These are phyloP conservation scores for Apaloderma vittatum DNA, from an alignment of 2,113 vertebrate species.

Conservation along the genomic window DNA sequence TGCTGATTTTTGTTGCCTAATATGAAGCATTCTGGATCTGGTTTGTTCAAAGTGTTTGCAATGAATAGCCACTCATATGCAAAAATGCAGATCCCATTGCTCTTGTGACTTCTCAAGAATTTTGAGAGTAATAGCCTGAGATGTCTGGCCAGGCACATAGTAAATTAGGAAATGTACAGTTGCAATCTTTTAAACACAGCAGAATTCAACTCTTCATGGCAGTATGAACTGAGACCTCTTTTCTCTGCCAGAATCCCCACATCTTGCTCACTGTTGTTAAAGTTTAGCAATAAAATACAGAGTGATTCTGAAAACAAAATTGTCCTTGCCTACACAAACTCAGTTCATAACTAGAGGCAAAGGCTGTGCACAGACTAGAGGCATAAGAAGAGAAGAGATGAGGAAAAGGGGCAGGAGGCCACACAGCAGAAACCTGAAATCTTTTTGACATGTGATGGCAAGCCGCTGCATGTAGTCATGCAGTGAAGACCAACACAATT, in stretches of 20 bases:
- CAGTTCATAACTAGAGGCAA: not conserved
- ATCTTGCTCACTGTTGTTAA: not conserved
- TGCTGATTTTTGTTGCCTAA: slow-evolving; percentile 17
- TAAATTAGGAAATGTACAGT: not conserved
- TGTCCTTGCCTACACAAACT: not conserved
- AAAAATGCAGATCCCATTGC: not conserved
- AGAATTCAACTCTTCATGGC: not conserved
- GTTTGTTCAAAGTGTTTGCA: not conserved
- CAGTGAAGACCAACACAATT: not conserved
- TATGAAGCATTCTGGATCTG: not conserved
- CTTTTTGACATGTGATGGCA: not conserved
- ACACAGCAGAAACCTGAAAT: not conserved
- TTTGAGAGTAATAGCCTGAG: not conserved
- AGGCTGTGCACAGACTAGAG: not conserved
- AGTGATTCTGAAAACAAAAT: not conserved
- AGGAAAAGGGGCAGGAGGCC: not conserved
- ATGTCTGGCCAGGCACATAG: not conserved
- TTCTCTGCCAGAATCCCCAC: not conserved
- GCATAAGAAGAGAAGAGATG: not conserved
- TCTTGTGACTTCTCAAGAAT: not conserved
- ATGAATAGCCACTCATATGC: not conserved
- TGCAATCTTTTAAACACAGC: not conserved
- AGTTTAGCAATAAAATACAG: not conserved
- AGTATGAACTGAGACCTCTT: not conserved
- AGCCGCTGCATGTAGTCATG: not conserved